phyloP scores from a whole-genome alignment of 2,797 vertebrate species.

The Capromys pilorides region DNA sequence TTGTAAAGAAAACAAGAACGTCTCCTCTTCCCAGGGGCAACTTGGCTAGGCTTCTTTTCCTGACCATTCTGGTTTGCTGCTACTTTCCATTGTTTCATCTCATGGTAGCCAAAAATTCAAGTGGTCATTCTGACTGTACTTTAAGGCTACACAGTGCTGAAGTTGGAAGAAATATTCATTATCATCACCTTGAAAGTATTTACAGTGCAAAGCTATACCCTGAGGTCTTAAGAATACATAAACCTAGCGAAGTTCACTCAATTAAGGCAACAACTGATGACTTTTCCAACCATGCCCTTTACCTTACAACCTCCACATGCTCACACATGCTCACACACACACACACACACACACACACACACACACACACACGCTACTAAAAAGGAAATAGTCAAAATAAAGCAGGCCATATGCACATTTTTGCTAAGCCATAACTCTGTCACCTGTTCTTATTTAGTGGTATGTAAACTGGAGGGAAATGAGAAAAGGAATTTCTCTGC shows the following conservation, averaged over 20 bases:
- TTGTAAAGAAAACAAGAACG: not conserved
- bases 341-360: not conserved
- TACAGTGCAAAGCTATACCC: not conserved
- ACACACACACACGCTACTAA: not conserved
- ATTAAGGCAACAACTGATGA: not conserved
- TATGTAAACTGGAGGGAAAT: not conserved
- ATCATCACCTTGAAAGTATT: not conserved
- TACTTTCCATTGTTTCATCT: slow-evolving; percentile 56
- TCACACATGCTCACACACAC: too few relatives aligned
- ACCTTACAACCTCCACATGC: not conserved
- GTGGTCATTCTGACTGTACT: not conserved
- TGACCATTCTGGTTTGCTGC: not conserved
- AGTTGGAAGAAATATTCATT: not conserved
- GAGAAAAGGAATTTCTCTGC: not conserved
- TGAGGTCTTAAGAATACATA: not conserved
- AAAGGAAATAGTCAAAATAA: not conserved
- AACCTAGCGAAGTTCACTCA: not conserved
- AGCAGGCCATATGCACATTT: not conserved
- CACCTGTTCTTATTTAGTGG: not conserved
- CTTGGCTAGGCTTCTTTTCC: not conserved
- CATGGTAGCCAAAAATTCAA: not conserved
- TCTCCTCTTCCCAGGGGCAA: not conserved
- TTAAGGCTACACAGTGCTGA: not conserved
- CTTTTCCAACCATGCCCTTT: not conserved
- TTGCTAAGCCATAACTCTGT: not conserved